Evolutionary conservation across 2,797 vertebrate species (phyloP), one percentile per base, ranked within the genome.

Genomic region (Ptychadena robeensis): DNA sequence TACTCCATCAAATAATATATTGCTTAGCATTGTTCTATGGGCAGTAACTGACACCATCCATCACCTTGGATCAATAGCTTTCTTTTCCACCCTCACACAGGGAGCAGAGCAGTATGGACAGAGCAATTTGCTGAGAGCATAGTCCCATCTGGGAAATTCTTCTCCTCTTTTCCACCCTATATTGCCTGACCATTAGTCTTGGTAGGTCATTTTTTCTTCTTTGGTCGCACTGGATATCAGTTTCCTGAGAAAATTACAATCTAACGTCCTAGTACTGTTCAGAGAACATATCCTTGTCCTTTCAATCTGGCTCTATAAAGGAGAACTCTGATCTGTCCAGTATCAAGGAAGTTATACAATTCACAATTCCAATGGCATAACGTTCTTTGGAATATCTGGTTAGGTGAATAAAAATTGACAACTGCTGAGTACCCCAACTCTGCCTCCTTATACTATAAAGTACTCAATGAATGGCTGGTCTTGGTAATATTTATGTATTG

Each of bases 1-100:
- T 76, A 81, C 83, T 85, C 83, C 83, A 85, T 85, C 83, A 85
- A 76, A 85, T 85, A 85, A 85, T 85, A 75, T 85, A 85, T 85
- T 76, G 83, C 83, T 85, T 80, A 85, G 83, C 83, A 76, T 85
- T 85, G 83, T 85, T 85, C 78, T 80, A 81, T 85, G 83, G 83
- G 78, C 83, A 85, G 83, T 85, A 85, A 85, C 83, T 85, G 83
- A 80, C 83, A 85, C 72, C 83, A 85, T 85, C 83, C 83, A 85
- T 85, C 83, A 85, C 72, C 57, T 18, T 14, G 48, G 72, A 85
- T 85, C 83, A 85, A 85, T 85, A 85, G 78, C 83, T 85, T 85
- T 85, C 72, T 79, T 85, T 85, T 85, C 79, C 78, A 85, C 44
- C 78, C 83, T 76, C 72, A 81, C 83, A 76, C 83, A 69, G 83